Evolutionary conservation across 2,113 vertebrate genomes (phyloP).

Genomic region (Tyto alba): DNA sequence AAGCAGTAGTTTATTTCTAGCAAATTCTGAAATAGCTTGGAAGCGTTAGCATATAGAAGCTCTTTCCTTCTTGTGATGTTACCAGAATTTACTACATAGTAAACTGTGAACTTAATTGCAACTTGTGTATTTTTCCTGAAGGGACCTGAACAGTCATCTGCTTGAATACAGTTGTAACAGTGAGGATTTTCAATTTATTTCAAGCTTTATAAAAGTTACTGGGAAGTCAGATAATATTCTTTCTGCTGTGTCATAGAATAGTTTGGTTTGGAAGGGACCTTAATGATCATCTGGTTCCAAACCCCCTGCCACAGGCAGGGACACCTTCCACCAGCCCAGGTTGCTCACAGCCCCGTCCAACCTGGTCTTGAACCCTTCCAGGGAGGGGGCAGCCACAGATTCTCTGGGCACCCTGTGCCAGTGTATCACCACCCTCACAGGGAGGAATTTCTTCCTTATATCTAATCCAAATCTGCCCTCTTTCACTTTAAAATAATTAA

Average conservation of each 20-base stretch:
- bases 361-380: no score
- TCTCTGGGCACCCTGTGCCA: no score
- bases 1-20: neutral
- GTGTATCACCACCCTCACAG: no score
- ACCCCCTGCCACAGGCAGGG: no score
- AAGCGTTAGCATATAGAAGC: neutral
- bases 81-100: neutral
- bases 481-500: no score
- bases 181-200: neutral
- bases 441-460: no score
- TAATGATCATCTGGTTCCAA: no score
- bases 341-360: no score
- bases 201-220: neutral
- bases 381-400: no score
- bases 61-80: neutral
- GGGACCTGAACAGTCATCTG: neutral
- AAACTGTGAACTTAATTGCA: neutral
- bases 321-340: no score
- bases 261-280: no score
- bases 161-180: neutral
- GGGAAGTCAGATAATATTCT: neutral
- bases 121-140: neutral
- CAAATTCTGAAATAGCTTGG: neutral
- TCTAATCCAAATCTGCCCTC: no score
- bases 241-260: neutral